Evolutionary conservation across 2,888 invertebrate genomes (phyloP), one percentile per base, ranked within the genome.

Genomic region (Tupiocoris notatus): DNA sequence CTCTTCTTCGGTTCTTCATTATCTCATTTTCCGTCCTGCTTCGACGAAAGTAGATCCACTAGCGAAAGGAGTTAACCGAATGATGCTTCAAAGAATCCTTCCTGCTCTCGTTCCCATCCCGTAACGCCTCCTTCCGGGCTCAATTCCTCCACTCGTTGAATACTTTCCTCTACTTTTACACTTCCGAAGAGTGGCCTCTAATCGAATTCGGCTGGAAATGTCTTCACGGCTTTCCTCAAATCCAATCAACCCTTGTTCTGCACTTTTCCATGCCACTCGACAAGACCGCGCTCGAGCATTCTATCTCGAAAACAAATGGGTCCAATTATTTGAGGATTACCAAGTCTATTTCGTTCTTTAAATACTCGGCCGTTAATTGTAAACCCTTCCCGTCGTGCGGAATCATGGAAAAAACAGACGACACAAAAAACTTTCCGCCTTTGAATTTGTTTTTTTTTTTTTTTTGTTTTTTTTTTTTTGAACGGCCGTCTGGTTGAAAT

Each of bases 141-240:
- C 39, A 39, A 39, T 39, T 39, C 39, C 39, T 3, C 3, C 39
- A 39, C n/a, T n/a, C 3, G 39, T 39, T 3, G 39, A 39, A 39
- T 39, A 39, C 39, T 39, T 39, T 39, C 39, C 6, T 39, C 39
- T 39, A 39, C 39, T 39, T 39, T 39, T 39, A 39, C 39, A 39
- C 39, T 57, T 67, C 67, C 56, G 54, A n/a, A 57, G 67, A 67
- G 67, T 67, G 56, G 67, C 67, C 54, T 54, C 57, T 67, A 67
- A 67, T 67, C 67, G 67, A 67, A 67, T 67, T 67, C 54, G 67
- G 67, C 21, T 57, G 57, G 67, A 67, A 67, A 67, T 56, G 67
- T 57, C 67, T 67, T 57, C 67, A 67, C 67, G 67, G 67, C 67
- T 67, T 67, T 20, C 56, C 67, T 67, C 67, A 67, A 57, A 67